Evolutionary conservation across 2,797 vertebrate species (phyloP).

Genomic region (Alosa sapidissima): DNA sequence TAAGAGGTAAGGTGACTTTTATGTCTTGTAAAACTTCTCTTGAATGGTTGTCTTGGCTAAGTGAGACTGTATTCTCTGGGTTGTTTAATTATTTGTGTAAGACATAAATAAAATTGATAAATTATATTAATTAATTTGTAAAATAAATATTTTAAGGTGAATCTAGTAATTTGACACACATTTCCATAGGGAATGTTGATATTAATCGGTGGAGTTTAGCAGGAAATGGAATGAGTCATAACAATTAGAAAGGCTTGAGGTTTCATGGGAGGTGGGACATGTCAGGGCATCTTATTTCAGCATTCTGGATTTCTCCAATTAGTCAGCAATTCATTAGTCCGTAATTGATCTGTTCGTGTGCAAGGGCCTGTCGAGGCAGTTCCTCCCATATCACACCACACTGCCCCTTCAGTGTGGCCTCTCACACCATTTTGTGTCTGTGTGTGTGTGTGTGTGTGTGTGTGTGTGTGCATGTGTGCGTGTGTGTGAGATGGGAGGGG

Average conservation of each 20-base stretch:
- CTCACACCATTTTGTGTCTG: constrained; percentile 16
- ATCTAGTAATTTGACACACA: background rate
- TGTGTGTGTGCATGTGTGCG: constrained; percentile 1
- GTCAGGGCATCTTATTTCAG: background rate
- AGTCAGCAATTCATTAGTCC: constrained; percentile 24
- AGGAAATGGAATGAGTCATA: background rate
- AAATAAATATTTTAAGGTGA: background rate
- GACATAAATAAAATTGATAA: background rate
- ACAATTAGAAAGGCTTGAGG: background rate
- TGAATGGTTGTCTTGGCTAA: background rate
- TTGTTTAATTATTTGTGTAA: background rate
- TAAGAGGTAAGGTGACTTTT: constrained; percentile 82
- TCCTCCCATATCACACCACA: background rate
- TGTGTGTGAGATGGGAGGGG: constrained; percentile 32
- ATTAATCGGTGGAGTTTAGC: background rate
- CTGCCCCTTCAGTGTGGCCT: background rate
- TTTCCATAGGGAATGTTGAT: background rate
- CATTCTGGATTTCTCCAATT: background rate
- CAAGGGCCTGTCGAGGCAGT: background rate
- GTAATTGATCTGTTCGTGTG: constrained; percentile 24
- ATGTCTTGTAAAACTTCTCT: background rate
- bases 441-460: constrained; percentile 17
- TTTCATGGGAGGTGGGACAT: background rate
- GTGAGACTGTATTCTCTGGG: background rate
- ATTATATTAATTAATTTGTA: no score